Evolutionary conservation across 2,797 vertebrate species (phyloP).

Genomic region (Vireo griseus): DNA sequence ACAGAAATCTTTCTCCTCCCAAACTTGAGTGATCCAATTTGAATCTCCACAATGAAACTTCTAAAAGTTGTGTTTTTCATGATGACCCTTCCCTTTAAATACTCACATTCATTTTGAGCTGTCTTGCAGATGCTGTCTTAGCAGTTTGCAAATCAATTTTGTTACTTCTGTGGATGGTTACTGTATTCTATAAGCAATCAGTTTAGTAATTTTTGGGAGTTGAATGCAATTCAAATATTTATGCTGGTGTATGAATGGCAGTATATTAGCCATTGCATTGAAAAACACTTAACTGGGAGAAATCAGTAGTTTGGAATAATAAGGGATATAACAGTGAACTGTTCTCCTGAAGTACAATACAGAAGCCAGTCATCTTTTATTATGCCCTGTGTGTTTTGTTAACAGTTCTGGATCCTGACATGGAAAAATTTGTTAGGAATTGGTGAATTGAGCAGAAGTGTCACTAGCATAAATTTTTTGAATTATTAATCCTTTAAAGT

Average conservation of each 20-base stretch:
- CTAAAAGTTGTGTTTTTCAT: background rate
- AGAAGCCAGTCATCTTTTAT: background rate
- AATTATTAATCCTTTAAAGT: conserved; percentile 33
- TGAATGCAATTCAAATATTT: background rate
- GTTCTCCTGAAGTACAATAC: background rate
- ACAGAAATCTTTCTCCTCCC: background rate
- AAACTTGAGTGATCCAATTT: background rate
- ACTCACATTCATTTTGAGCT: background rate
- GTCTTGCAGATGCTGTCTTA: conserved; percentile 34
- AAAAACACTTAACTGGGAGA: background rate
- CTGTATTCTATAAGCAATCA: background rate
- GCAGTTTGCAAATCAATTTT: background rate
- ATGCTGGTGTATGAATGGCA: background rate
- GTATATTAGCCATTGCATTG: background rate
- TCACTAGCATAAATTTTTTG: conserved; percentile 19
- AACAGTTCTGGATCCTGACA: background rate
- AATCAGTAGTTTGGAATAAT: background rate
- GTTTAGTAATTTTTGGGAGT: background rate
- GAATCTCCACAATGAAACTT: background rate
- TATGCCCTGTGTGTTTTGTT: background rate
- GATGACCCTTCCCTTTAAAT: background rate
- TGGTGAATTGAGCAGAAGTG: background rate
- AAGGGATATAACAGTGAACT: background rate
- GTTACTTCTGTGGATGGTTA: background rate
- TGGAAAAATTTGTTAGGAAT: background rate